Conservation (phyloP, 2,797 vertebrate species). For the Chaunax sp. region DNA sequence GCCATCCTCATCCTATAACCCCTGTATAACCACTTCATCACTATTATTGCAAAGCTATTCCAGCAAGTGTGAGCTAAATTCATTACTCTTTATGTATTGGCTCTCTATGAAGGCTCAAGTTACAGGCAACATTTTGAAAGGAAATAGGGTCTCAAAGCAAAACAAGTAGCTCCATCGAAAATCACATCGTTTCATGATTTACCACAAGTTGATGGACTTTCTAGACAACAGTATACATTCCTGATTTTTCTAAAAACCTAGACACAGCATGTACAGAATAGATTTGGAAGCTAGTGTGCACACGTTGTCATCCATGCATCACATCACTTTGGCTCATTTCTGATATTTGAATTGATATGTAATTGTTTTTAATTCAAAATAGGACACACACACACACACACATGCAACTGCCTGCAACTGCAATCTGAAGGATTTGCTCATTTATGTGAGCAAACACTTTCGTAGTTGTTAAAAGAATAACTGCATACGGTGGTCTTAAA, state of each 20-base stretch:
- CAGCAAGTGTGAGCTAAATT: constrained; percentile 75
- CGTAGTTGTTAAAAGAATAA: constrained; percentile 75
- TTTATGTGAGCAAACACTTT: constrained; percentile 73
- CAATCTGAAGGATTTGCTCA: constrained; percentile 78
- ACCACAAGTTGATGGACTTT: constrained; percentile 78
- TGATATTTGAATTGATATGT: constrained; percentile 73
- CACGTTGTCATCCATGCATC: constrained; percentile 78
- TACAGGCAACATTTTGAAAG: constrained; percentile 66
- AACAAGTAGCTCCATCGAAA: constrained; percentile 68
- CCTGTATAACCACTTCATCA: constrained; percentile 67
- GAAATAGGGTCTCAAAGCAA: constrained; percentile 67
- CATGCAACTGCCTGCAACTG: constrained; percentile 79
- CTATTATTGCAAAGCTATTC: constrained; percentile 71
- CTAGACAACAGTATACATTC: constrained; percentile 82
- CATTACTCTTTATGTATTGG: constrained; percentile 71
- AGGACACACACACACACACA: constrained; percentile 65
- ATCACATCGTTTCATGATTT: constrained; percentile 66
- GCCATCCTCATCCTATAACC: constrained; percentile 64
- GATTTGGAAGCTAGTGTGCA: constrained; percentile 75
- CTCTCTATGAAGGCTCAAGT: constrained; percentile 75
- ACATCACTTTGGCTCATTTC: constrained; percentile 77
- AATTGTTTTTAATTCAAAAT: constrained; percentile 71
- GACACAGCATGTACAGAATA: constrained; percentile 77
- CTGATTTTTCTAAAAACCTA: constrained; percentile 73
- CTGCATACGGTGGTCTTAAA: constrained; percentile 72